These are phyloP conservation scores for Anthoscopus minutus DNA, from an alignment of 2,113 vertebrate species.

Conservation along the genomic window DNA sequence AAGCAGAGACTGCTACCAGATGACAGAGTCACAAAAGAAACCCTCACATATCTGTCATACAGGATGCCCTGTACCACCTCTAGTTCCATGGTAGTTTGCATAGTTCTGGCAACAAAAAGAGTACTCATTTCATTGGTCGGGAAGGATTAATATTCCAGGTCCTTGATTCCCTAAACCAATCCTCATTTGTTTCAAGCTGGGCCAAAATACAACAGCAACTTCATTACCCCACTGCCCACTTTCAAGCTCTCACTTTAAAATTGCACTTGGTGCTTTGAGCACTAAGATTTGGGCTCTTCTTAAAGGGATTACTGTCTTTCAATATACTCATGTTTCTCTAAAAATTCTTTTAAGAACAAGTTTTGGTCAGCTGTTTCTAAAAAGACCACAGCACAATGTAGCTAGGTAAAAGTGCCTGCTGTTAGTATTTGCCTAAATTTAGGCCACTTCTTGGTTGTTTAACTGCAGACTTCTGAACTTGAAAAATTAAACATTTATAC, in stretches of 20 bases:
- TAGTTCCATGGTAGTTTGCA: not conserved
- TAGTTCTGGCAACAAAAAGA: not conserved
- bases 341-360: not conserved
- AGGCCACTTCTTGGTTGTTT: not conserved
- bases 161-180: not conserved
- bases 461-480: not conserved
- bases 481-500: not conserved
- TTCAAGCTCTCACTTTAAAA: not conserved
- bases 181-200: not conserved
- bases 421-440: not conserved
- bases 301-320: not conserved
- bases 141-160: not conserved
- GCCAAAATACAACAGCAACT: not conserved
- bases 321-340: not conserved
- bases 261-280: not conserved
- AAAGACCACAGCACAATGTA: not conserved
- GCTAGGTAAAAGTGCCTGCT: not conserved
- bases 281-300: not conserved
- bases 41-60: not conserved
- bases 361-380: not conserved
- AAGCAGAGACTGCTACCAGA: not conserved
- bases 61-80: not conserved
- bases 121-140: not conserved
- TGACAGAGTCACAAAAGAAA: not conserved
- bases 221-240: not conserved